Conservation (phyloP, 2,888 invertebrate genomes). For the Boloria selene region DNA sequence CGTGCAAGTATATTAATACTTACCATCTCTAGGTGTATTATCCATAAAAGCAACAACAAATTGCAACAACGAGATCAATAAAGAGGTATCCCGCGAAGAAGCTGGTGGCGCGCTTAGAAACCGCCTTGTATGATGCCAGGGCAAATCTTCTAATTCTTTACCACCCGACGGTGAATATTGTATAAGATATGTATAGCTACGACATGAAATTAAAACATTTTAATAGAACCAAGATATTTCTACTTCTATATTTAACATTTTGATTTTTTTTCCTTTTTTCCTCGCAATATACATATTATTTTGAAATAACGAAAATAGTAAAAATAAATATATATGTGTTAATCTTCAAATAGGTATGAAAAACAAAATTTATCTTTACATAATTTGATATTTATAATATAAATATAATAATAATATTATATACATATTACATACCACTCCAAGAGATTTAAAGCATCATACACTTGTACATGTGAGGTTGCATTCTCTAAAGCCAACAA, state of each 20-base stretch:
- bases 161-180: constrained; percentile 52
- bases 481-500: constrained; percentile 84
- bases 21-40: constrained; percentile 58
- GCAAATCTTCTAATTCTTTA: constrained; percentile 68
- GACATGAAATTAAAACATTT: constrained; percentile 25
- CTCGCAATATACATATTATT: too few species aligned
- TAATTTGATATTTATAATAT: not conserved
- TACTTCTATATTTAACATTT: too few species aligned
- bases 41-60: constrained; percentile 67
- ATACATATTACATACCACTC: constrained; percentile 70
- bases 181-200: constrained; percentile 73
- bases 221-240: too few species aligned
- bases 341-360: too few species aligned
- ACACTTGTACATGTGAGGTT: constrained; percentile 82
- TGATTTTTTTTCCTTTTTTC: too few species aligned
- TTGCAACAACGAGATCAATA: constrained; percentile 77
- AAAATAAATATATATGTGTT: too few species aligned
- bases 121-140: constrained; percentile 84
- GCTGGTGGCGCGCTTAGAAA: constrained; percentile 85
- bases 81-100: constrained; percentile 83
- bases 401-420: constrained; percentile 8
- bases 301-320: too few species aligned
- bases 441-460: constrained; percentile 78
- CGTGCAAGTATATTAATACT: not conserved
- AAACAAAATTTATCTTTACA: not conserved